Base-by-base conservation (phyloP, 1,140 invertebrate genomes). In the Drosophila tristis region DNA sequence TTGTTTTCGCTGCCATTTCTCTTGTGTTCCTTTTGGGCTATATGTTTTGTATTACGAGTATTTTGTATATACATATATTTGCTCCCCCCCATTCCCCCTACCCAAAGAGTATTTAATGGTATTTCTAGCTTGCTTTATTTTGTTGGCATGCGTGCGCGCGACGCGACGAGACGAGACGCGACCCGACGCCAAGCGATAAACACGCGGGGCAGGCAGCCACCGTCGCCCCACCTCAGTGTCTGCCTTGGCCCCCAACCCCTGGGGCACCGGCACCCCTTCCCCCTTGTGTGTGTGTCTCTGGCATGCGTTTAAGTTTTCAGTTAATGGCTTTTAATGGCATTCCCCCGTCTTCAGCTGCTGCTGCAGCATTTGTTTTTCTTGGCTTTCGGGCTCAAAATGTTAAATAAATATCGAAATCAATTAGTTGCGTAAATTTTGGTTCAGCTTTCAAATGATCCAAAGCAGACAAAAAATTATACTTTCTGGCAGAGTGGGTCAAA, bases 291-390 rank as follows among this genome's bases (percentile, higher is more conserved):
- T 49, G 13, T 42, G 70, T 86, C 82, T 86, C 63, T 78, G 84
- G 82, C 84, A 89, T 87, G 82, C 82, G 82, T 89, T 87, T 87
- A 87, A 87, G 82, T 87, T 89, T 87, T 82, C 79, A 87, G 82
- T 87, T 87, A 87, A 87, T 87, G 84, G 82, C 82, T 87, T 87
- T 87, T 87, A 87, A 87, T 87, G 82, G 82, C 82, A 72, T 75
- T 75, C 67, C 73, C 70, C 44, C 64, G 65, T 60, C 57, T 59
- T 51, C 65, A 44, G 51, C 26, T 25, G 39, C 13, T 55, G 45
- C 25, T 63, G 45, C 49, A 43, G 39, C 53, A 48, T 61, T 76
- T 80, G 60, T 56, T 74, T 65, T 66, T 31, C 66, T 65, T 74
- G 63, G 44, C 39, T 67, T 72, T 76, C 71, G 80, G 71, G 61